Evolutionary conservation across 2,888 invertebrate species (phyloP).

Genomic region (Cylindroiulus punctatus): DNA sequence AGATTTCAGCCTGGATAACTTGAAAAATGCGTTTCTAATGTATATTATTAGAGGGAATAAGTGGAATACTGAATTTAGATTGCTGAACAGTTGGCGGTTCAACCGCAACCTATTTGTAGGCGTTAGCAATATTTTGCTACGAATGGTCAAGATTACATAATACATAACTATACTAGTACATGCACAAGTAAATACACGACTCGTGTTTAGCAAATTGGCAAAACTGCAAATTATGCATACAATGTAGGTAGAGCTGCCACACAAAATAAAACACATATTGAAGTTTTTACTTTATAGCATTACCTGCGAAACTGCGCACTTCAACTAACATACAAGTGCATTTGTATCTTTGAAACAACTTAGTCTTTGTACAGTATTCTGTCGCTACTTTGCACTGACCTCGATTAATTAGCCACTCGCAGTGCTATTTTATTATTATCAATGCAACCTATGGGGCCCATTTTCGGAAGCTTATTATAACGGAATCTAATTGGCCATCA

Average conservation of each 20-base stretch:
- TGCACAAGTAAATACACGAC: background rate
- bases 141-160: background rate
- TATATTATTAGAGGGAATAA: conserved; percentile 34
- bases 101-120: conserved; percentile 26
- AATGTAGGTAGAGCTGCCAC: too few species aligned
- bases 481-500: background rate
- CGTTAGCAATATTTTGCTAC: background rate
- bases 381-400: background rate
- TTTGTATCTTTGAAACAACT: too few species aligned
- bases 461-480: background rate
- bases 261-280: too few species aligned
- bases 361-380: too few species aligned
- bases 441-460: background rate
- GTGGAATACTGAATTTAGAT: conserved; percentile 30
- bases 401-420: background rate
- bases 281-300: too few species aligned
- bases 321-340: background rate
- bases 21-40: background rate
- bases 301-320: too few species aligned
- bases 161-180: background rate
- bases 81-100: conserved; percentile 25
- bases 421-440: background rate
- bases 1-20: conserved; percentile 13
- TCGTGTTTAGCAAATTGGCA: too few species aligned
- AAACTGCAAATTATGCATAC: too few species aligned